These are phyloP conservation scores for Gobionotothen gibberifrons DNA, from an alignment of 2,797 vertebrate genomes.

Conservation along the genomic window DNA sequence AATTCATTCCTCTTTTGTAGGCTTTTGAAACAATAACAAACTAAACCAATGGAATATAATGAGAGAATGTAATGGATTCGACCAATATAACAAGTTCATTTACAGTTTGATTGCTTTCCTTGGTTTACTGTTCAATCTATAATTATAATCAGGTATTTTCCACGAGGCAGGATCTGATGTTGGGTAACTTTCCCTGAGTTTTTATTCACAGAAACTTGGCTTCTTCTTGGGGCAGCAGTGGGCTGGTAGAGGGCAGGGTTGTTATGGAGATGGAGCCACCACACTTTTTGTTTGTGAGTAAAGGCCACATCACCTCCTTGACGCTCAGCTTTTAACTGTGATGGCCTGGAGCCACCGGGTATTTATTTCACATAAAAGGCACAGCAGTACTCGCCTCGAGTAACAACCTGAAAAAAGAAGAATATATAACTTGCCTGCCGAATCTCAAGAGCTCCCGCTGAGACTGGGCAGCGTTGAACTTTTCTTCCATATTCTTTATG, in stretches of 20 bases:
- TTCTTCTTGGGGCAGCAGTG: slow-evolving; percentile 20
- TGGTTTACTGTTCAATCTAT: background rate
- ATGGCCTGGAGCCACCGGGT: slow-evolving; percentile 3
- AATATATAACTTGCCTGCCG: slow-evolving; percentile 32
- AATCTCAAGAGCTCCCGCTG: slow-evolving; percentile 15
- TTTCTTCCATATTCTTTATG: background rate
- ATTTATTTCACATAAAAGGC: slow-evolving; percentile 38
- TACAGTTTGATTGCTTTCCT: slow-evolving; percentile 14
- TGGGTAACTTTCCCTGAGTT: background rate
- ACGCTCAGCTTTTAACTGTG: slow-evolving; percentile 17
- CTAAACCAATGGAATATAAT: slow-evolving; percentile 12
- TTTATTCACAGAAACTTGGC: background rate
- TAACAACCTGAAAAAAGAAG: slow-evolving; percentile 40
- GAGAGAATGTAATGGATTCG: background rate
- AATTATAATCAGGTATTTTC: slow-evolving; percentile 19
- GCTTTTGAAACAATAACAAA: slow-evolving; percentile 12
- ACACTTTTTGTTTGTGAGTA: slow-evolving; percentile 34
- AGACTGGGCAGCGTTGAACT: background rate
- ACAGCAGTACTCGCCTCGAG: slow-evolving; percentile 6
- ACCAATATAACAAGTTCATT: slow-evolving; percentile 21
- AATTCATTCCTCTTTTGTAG: slow-evolving; percentile 4
- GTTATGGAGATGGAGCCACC: background rate
- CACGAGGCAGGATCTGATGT: background rate
- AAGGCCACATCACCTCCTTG: slow-evolving; percentile 22
- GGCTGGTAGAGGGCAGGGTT: slow-evolving; percentile 1